Evolutionary conservation across 2,888 invertebrate genomes (phyloP), one percentile per base, ranked within the genome.

Genomic region (Dimorphilus gyrociliatus): DNA sequence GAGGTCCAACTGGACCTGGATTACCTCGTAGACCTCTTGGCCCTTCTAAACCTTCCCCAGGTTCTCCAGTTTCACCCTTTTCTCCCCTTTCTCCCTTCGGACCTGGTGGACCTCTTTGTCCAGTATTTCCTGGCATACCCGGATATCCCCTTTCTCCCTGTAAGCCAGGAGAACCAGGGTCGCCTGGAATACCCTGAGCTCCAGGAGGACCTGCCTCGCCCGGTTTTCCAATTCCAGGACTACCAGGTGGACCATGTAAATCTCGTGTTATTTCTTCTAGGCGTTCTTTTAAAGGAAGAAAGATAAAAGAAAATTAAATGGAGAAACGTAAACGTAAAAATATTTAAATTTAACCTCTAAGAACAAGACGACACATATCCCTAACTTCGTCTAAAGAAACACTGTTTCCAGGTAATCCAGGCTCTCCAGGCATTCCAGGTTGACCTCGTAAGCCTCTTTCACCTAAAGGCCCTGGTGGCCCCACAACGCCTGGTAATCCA

Each of bases 201-300:
- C 68, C 75, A 2, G 69, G 65, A 10, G 65, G 56, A 36, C 75
- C 75, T 30, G 68, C 65, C 25, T 67, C 50, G 15, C 76, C 75
- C 4, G 70, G 69, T 39, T 68, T 60, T 38, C 75, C 75, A 27
- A 65, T 63, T 27, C 76, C 74, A 12, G 75, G 73, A 17, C 72
- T 72, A 14, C 76, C 75, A 19, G 76, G 73, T 4, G 74, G 73
- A 29, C 75, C 74, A 32, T 62, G 48, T 71, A 68, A 44, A 16
- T 69, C 66, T 27, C 72, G 66, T 26, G 74, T 67, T 48, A 81
- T 63, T 51, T 80, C 80, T 45, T 70, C 71, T 46, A 84, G 63
- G 50, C 78, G 76, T 47, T 78, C 82, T 81, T 61, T 18, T 45
- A 27, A 5, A 30, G 8, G 8, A 25, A 27, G 14, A 25, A 15